phyloP scores from a whole-genome alignment of 2,797 vertebrate genomes.

The Cichlasoma orientale region DNA sequence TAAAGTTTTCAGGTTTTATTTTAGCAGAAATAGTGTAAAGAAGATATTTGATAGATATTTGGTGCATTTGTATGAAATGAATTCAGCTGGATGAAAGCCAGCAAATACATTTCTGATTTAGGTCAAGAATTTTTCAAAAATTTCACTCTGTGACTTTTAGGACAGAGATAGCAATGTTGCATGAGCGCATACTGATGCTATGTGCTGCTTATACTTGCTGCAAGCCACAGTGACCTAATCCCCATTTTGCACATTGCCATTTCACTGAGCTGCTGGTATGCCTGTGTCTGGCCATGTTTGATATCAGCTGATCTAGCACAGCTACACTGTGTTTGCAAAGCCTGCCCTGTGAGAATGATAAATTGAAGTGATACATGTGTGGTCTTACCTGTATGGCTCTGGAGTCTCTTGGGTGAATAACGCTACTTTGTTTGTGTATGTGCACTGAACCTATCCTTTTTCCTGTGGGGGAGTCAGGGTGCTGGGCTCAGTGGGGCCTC shows the following conservation, averaged over 20 bases:
- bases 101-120: background rate
- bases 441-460: conserved; percentile 60
- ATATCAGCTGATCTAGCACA: conserved; percentile 65
- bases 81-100: background rate
- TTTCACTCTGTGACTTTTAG: conserved; percentile 8
- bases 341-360: conserved; percentile 77
- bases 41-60: background rate
- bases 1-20: background rate
- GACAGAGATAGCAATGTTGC: conserved; percentile 6
- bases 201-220: conserved; percentile 36
- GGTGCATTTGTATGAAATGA: conserved; percentile 1
- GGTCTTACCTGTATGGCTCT: conserved; percentile 70
- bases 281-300: conserved; percentile 50
- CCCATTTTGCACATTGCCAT: conserved; percentile 52
- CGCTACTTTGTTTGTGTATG: conserved; percentile 55
- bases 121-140: conserved; percentile 1
- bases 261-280: conserved; percentile 24
- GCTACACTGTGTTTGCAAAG: conserved; percentile 62
- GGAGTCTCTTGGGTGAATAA: conserved; percentile 71
- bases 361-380: conserved; percentile 79
- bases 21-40: background rate
- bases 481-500: conserved; percentile 60
- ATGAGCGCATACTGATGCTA: background rate
- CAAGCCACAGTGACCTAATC: conserved; percentile 56
- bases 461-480: conserved; percentile 55